Evolutionary conservation across 2,888 invertebrate genomes (phyloP), one percentile per base, ranked within the genome.

Genomic region (Heliconius sara): DNA sequence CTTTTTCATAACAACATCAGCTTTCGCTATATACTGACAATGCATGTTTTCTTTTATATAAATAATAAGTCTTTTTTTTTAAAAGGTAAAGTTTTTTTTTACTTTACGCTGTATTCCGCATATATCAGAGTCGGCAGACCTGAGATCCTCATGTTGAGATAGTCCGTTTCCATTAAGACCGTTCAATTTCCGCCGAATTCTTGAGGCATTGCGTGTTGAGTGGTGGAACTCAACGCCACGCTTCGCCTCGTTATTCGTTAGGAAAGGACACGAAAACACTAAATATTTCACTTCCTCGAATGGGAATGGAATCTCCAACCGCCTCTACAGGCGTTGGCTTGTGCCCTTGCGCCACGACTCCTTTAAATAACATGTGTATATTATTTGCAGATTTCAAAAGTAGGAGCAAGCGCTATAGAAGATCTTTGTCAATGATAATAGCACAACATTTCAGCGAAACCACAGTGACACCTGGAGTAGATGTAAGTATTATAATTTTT

Each of bases 391-490:
- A 52, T 72, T 52, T 78, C 30, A 79, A 79, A 68, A 72, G 67
- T 57, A 57, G 78, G 6, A 73, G 73, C 73, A 81, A 81, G 19
- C 87, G 91, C 3, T 79, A 83, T 57, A 92, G 85, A 81, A 89
- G 95, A 77, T 91, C 85, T 80, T 79, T 90, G 68, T 89, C 88
- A 80, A 91, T 93, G 90, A 87, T 90, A n/a, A 88, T 95, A 83
- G 87, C 93, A 10, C 93, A 95, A 79, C 95, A 95, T 84, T 95
- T 95, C 71, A 90, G 89, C 0, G 95, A 95, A 85, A 90, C 90
- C 0, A 93, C 93, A 0, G 89, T 93, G 0, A 93, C 91, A 86
- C 91, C 94, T 0, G 95, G 95, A 43, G 90, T 90, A n/a, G 94
- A 94, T 85, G 95, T 95, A 85, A 93, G 95, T 92, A 85, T 60